A percentile compares a stretch with the other conserved stretches of the same genome.
phyloP scores from a whole-genome alignment of 1,140 invertebrate genomes.

The Chironomus striatipennis region DNA sequence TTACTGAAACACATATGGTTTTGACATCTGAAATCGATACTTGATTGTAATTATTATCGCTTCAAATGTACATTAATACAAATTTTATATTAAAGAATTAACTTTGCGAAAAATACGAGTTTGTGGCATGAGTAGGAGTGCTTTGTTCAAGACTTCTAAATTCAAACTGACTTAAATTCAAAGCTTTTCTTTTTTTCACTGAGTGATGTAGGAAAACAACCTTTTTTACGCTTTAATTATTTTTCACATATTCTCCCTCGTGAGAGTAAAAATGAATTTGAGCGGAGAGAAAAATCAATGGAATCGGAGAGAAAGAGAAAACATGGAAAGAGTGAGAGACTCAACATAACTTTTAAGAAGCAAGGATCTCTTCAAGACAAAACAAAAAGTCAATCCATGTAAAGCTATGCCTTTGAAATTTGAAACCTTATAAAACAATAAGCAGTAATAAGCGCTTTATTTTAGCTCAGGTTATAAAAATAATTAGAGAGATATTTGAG shows the following conservation, averaged over 20 bases:
- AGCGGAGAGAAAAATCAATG: not conserved
- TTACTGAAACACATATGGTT: too few relatives aligned
- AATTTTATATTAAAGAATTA: too few relatives aligned
- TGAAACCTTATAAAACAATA: not conserved
- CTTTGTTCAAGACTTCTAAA: not conserved
- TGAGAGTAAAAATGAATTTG: not conserved
- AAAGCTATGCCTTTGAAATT: not conserved
- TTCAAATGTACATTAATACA: too few relatives aligned
- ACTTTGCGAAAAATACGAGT: too few relatives aligned
- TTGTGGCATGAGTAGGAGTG: too few relatives aligned
- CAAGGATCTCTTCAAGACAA: not conserved
- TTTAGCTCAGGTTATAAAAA: not conserved
- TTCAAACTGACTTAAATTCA: not conserved
- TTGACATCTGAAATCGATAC: too few relatives aligned
- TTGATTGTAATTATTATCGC: too few relatives aligned
- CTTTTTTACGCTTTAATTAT: not conserved
- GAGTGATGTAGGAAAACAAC: not conserved
- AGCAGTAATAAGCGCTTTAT: not conserved
- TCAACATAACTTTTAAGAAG: not conserved
- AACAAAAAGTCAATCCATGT: not conserved
- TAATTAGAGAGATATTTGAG: not conserved
- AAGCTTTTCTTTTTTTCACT: not conserved
- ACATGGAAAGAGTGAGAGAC: not conserved
- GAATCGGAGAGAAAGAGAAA: not conserved
- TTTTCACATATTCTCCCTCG: not conserved